Evolutionary conservation across 2,888 invertebrate genomes (phyloP).

Genomic region (Agrochola lota): DNA sequence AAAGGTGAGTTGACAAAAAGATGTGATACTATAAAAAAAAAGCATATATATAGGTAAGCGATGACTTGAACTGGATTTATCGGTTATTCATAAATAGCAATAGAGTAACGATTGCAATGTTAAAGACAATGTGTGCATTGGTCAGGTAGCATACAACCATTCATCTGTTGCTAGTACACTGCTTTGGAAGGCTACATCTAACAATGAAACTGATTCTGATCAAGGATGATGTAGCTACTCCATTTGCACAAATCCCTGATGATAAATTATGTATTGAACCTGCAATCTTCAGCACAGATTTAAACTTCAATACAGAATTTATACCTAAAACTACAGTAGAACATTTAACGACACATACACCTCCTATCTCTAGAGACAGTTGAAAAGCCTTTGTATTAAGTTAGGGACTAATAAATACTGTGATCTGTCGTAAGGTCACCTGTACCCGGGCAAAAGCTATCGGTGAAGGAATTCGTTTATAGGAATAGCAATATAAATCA

Average conservation of each 20-base stretch:
- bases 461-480: constrained; percentile 46
- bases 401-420: constrained; percentile 59
- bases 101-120: background rate
- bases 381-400: constrained; percentile 62
- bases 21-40: background rate
- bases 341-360: constrained; percentile 50
- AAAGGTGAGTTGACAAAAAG: background rate
- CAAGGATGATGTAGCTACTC: constrained; percentile 46
- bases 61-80: background rate
- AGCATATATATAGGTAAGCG: background rate
- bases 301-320: constrained; percentile 28
- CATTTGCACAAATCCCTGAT: constrained; percentile 40
- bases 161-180: constrained; percentile 2
- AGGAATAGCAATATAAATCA: constrained; percentile 46
- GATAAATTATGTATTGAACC: constrained; percentile 39
- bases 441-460: constrained; percentile 39
- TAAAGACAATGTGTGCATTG: constrained; percentile 3
- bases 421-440: constrained; percentile 57
- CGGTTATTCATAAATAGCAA: background rate
- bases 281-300: constrained; percentile 31
- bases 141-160: constrained; percentile 8
- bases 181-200: constrained; percentile 28
- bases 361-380: constrained; percentile 52
- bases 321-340: constrained; percentile 23
- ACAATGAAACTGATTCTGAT: constrained; percentile 52